phyloP scores from a whole-genome alignment of 2,888 invertebrate genomes.

The Sabatieria punctata region DNA sequence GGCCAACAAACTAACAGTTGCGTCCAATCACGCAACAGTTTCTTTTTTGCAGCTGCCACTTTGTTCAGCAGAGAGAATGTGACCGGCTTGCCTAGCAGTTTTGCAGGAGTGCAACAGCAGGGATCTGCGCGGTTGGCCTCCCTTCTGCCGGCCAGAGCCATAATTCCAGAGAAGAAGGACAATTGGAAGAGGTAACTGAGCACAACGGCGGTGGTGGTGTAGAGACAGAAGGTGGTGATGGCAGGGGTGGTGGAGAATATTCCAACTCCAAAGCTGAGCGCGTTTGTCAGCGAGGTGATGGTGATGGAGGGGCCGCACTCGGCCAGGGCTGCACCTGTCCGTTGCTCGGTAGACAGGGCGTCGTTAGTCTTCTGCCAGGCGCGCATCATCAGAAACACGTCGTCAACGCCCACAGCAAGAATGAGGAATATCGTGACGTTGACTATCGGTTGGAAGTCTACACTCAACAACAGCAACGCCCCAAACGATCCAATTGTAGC shows the following conservation, averaged over 20 bases:
- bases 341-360: slow-evolving; percentile 9
- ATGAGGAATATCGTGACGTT: slow-evolving; percentile 29
- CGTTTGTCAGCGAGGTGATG: slow-evolving; percentile 6
- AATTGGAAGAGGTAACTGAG: slow-evolving; percentile 3
- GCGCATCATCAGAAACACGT: slow-evolving; percentile 29
- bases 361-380: slow-evolving; percentile 23
- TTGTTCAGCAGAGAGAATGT: too few relatives aligned
- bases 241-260: background rate
- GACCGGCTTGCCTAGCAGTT: too few relatives aligned
- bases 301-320: slow-evolving; percentile 4
- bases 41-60: too few relatives aligned
- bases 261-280: slow-evolving; percentile 2
- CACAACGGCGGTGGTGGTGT: background rate
- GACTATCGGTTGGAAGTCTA: slow-evolving; percentile 23
- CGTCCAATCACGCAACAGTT: too few relatives aligned
- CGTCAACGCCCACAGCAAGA: slow-evolving; percentile 29
- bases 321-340: too few relatives aligned
- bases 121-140: background rate
- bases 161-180: slow-evolving; percentile 2
- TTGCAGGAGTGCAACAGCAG: background rate
- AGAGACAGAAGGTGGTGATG: slow-evolving; percentile 2
- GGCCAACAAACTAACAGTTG: background rate
- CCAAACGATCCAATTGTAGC: slow-evolving; percentile 26
- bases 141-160: background rate
- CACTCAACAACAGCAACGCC: slow-evolving; percentile 22